A percentile compares a stretch with the other conserved stretches of the same genome.
Evolutionary conservation across 1,140 invertebrate genomes (phyloP).

Genomic region (Asbolus verrucosus): DNA sequence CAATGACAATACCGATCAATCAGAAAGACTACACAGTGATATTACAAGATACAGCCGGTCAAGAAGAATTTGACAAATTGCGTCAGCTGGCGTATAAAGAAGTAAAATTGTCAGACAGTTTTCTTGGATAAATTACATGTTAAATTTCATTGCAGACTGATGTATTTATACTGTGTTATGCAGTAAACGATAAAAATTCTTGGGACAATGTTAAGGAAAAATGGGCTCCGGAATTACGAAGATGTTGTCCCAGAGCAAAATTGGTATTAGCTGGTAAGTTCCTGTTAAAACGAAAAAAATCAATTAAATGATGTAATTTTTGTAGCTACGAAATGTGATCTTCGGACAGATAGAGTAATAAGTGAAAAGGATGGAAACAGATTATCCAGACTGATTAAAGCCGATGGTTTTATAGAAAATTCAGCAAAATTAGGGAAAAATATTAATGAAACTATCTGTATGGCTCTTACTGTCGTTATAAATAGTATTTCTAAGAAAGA

Average conservation of each 20-base stretch:
- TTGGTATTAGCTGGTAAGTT: constrained; percentile 59
- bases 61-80: constrained; percentile 95
- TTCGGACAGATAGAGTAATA: constrained; percentile 67
- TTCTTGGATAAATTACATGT: constrained; percentile 15
- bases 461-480: constrained; percentile 8
- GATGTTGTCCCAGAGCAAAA: constrained; percentile 57
- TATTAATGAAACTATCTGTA: constrained; percentile 61
- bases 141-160: constrained; percentile 84
- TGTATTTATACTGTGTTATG: constrained; percentile 98
- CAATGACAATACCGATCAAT: constrained; percentile 61
- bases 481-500: background rate
- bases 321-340: constrained; percentile 74
- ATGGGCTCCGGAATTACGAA: constrained; percentile 89
- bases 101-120: constrained; percentile 52
- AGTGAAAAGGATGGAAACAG: constrained; percentile 51
- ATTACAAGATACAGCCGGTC: constrained; percentile 84
- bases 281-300: constrained; percentile 44
- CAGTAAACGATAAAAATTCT: constrained; percentile 95
- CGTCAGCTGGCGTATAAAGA: constrained; percentile 95
- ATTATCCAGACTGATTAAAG: constrained; percentile 55
- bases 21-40: constrained; percentile 59
- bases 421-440: constrained; percentile 54
- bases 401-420: constrained; percentile 57
- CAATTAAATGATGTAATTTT: constrained; percentile 56
- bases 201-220: constrained; percentile 98